Evolutionary conservation across 1,140 invertebrate genomes (phyloP).

Genomic region (Drosophila watanabei): DNA sequence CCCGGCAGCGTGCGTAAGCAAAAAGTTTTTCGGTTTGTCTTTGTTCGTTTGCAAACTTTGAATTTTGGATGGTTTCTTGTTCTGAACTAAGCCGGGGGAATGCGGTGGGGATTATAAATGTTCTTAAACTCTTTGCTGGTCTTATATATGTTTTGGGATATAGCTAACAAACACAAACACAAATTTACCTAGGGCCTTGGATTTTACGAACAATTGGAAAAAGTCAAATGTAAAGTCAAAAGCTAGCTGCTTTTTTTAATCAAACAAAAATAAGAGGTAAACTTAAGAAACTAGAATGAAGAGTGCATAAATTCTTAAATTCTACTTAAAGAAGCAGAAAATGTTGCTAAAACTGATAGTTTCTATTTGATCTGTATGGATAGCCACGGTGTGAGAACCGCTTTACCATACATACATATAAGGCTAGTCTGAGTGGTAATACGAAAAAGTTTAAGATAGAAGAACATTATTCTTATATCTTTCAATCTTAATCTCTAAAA

Average conservation of each 20-base stretch:
- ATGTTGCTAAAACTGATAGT: neutral
- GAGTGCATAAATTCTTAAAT: too few relatives aligned
- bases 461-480: neutral
- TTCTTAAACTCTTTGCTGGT: constrained; percentile 1
- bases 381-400: neutral
- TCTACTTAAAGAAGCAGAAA: too few relatives aligned
- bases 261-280: too few relatives aligned
- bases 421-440: neutral
- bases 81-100: neutral
- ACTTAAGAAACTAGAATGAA: neutral
- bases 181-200: neutral
- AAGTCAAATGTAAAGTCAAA: constrained; percentile 4
- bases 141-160: neutral
- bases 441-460: neutral
- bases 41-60: constrained; percentile 35
- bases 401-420: neutral
- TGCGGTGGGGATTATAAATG: constrained; percentile 1
- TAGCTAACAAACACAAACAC: neutral
- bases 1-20: constrained; percentile 70
- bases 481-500: neutral
- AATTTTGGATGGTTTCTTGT: constrained; percentile 30
- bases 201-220: constrained; percentile 5
- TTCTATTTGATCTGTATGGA: neutral
- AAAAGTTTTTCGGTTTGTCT: constrained; percentile 57
- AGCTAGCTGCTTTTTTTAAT: neutral